Evolutionary conservation across 1,140 invertebrate species (phyloP).

Genomic region (Goniozus legneri): DNA sequence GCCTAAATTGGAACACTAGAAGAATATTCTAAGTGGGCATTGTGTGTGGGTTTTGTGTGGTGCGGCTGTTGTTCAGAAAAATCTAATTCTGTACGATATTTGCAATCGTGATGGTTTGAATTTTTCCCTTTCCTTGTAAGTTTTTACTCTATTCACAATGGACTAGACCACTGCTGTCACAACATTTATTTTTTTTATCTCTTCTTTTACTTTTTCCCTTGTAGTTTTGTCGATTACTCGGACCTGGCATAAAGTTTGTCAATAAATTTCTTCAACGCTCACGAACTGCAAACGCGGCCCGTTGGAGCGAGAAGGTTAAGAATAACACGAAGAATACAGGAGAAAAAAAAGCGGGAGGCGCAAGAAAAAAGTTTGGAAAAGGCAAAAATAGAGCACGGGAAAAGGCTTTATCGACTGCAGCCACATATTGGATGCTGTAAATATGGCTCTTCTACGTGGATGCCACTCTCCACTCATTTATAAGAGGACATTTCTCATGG

Average conservation of each 20-base stretch:
- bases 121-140: no score
- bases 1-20: no score
- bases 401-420: constrained; percentile 15
- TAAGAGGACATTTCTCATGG: no score
- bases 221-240: background rate
- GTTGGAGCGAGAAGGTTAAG: constrained; percentile 1
- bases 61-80: no score
- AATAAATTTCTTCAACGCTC: constrained; percentile 11
- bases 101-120: no score
- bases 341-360: background rate
- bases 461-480: background rate
- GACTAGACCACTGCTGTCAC: no score
- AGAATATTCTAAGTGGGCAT: no score
- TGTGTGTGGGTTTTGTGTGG: no score
- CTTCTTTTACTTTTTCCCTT: background rate
- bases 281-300: background rate
- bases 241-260: constrained; percentile 8
- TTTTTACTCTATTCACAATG: no score
- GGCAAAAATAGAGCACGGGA: constrained; percentile 1
- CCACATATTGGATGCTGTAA: constrained; percentile 5
- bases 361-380: background rate
- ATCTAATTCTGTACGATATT: no score
- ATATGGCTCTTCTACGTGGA: background rate
- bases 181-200: no score
- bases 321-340: background rate